Percentiles rank a stretch among this genome's conserved stretches.
Conservation (phyloP, 1,140 invertebrate genomes). For the Batillaria attramentaria region DNA sequence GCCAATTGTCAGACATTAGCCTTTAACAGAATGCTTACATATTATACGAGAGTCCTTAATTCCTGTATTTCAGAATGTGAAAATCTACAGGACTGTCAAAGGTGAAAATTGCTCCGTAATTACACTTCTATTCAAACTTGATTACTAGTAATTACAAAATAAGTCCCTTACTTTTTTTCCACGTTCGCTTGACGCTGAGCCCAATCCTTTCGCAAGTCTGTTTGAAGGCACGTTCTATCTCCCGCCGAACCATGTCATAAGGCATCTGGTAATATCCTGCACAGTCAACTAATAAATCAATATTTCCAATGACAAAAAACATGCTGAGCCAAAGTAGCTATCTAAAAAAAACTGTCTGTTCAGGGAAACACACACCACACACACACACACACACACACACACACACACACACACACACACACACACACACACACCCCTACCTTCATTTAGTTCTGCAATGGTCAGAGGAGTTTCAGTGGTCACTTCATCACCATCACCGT, state of each 20-base stretch:
- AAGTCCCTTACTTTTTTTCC: conserved; percentile 10
- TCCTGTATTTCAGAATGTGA: not conserved
- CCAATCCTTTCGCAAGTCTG: conserved; percentile 57
- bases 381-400: not conserved
- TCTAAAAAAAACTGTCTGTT: too few relatives aligned
- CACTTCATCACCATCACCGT: not conserved
- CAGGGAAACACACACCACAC: too few relatives aligned
- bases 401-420: not conserved
- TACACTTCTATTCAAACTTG: not conserved
- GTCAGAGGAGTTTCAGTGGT: not conserved
- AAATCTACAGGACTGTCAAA: not conserved
- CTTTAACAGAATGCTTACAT: not conserved
- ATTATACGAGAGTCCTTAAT: not conserved
- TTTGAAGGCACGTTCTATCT: conserved; percentile 58
- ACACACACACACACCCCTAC: too few relatives aligned
- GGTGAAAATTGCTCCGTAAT: too few relatives aligned
- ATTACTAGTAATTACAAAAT: not conserved
- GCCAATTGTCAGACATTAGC: too few relatives aligned
- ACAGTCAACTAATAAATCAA: not conserved
- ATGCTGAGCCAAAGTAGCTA: too few relatives aligned
- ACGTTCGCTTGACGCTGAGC: conserved; percentile 45
- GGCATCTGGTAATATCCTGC: conserved; percentile 67
- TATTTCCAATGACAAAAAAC: not conserved
- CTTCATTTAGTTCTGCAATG: conserved; percentile 26
- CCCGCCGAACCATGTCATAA: conserved; percentile 60